Conservation (phyloP, 2,797 vertebrate genomes). For the Lepus townsendii region DNA sequence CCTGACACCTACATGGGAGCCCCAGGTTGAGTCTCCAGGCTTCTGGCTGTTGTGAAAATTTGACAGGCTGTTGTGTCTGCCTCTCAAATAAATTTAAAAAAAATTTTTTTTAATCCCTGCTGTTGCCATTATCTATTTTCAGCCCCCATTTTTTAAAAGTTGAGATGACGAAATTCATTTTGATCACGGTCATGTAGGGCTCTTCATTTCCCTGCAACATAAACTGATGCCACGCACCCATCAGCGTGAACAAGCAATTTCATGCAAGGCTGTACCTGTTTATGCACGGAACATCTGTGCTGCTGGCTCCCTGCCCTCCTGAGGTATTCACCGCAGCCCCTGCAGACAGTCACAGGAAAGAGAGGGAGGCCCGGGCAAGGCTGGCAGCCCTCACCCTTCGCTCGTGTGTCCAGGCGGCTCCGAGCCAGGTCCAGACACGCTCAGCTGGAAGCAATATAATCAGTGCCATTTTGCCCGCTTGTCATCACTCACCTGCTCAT, state of each 20-base stretch:
- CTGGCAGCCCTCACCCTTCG: accelerated
- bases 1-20: too few species aligned
- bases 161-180: slow-evolving; percentile 66
- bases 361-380: not conserved
- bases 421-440: not conserved
- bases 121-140: slow-evolving; percentile 58
- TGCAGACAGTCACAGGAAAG: not conserved
- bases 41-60: too few species aligned
- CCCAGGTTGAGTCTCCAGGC: too few species aligned
- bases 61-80: too few species aligned
- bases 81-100: too few species aligned
- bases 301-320: not conserved
- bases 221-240: not conserved
- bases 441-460: not conserved
- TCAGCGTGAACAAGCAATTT: slow-evolving; percentile 55
- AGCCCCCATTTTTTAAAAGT: not conserved
- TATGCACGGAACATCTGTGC: slow-evolving; percentile 45
- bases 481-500: not conserved
- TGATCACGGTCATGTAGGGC: not conserved
- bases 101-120: not conserved
- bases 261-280: slow-evolving; percentile 52
- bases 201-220: slow-evolving; percentile 50
- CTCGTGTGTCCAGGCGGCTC: not conserved
- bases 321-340: not conserved
- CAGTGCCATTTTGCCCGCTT: not conserved